Conservation (phyloP, 2,797 vertebrate genomes). For the Morelia viridis region DNA sequence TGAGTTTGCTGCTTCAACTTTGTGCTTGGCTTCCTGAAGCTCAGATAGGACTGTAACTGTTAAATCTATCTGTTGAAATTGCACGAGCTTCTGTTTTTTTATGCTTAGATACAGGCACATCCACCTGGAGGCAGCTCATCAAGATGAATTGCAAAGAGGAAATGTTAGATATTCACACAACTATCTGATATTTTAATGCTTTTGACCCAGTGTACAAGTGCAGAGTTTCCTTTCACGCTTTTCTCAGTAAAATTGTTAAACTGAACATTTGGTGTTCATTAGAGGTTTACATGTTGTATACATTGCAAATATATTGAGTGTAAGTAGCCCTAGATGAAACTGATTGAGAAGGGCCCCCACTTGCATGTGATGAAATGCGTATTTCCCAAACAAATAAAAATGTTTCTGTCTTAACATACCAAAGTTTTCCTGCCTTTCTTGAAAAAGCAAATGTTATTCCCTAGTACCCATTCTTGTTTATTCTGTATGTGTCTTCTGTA, state of each 20-base stretch:
- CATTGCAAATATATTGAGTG: background rate
- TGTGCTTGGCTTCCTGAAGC: background rate
- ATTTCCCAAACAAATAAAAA: slow-evolving; percentile 27
- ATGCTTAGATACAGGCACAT: background rate
- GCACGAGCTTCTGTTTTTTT: background rate
- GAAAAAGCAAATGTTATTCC: background rate
- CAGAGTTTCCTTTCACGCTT: background rate
- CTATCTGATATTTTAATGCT: background rate
- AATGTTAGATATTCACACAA: background rate
- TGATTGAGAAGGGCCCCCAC: background rate
- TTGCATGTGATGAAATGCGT: background rate
- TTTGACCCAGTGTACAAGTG: no score
- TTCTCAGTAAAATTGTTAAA: background rate
- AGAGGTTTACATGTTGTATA: background rate
- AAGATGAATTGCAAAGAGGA: background rate
- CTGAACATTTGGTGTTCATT: background rate
- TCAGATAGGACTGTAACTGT: background rate
- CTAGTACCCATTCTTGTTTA: background rate
- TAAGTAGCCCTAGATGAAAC: slow-evolving; percentile 4
- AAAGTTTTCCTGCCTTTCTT: slow-evolving; percentile 15
- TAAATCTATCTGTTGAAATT: background rate
- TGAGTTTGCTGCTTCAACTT: background rate
- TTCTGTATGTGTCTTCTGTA: background rate
- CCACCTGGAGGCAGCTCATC: background rate
- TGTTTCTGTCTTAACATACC: background rate